phyloP scores from a whole-genome alignment of 2,113 vertebrate species.

The Candoia aspera region DNA sequence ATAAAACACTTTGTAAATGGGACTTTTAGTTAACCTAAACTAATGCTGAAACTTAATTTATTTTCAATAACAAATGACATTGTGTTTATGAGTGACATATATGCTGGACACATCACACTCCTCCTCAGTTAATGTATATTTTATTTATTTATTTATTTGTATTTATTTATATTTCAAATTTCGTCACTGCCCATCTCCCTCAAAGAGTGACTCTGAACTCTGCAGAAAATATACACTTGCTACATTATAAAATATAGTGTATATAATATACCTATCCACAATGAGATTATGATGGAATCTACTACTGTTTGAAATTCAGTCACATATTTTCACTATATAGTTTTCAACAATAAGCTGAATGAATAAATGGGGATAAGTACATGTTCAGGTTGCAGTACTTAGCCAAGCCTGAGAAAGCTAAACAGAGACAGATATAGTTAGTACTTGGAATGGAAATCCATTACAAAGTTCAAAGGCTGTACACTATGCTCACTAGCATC shows the following conservation, averaged over 20 bases:
- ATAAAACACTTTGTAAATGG: not conserved
- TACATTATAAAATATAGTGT: not conserved
- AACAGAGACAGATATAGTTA: too few species aligned
- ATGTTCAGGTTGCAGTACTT: too few species aligned
- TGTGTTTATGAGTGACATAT: not conserved
- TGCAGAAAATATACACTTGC: not conserved
- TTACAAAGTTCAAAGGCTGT: too few species aligned
- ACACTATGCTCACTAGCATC: too few species aligned
- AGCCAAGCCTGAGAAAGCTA: too few species aligned
- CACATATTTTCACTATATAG: not conserved
- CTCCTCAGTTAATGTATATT: too few species aligned
- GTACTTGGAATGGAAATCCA: too few species aligned
- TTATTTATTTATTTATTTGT: too few species aligned
- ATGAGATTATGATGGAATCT: not conserved
- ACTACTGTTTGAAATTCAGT: not conserved
- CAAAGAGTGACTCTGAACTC: not conserved
- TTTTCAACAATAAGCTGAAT: not conserved
- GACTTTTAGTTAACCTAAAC: not conserved
- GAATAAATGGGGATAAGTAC: too few species aligned
- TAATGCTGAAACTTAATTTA: not conserved
- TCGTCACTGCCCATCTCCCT: too few species aligned
- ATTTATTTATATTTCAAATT: too few species aligned
- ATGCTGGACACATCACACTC: not conserved
- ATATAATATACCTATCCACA: not conserved
- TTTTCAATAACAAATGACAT: not conserved